phyloP scores from a whole-genome alignment of 2,113 vertebrate species.

The Himantopus leucocephalus region DNA sequence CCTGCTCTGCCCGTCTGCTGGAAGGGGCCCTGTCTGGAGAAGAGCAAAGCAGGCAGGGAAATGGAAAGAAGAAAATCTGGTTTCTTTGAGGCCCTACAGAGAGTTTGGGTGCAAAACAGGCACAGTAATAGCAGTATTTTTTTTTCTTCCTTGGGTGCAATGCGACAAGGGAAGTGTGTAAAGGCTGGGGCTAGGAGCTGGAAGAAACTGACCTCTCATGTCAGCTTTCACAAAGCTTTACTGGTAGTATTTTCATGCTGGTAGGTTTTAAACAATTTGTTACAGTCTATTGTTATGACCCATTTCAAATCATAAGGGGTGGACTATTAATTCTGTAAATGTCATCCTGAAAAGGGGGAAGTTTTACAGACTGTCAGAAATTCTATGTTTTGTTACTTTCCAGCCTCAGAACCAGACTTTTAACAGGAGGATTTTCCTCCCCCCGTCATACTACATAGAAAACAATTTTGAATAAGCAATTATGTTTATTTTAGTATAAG shows the following conservation, averaged over 20 bases:
- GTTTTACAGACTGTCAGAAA: not conserved
- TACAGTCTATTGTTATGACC: not conserved
- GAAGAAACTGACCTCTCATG: not conserved
- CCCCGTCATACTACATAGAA: not conserved
- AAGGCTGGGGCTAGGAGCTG: not conserved
- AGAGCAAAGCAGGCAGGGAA: not conserved
- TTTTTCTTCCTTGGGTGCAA: not conserved
- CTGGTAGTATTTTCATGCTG: not conserved
- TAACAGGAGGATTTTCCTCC: not conserved
- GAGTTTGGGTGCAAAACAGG: not conserved
- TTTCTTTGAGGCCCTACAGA: not conserved
- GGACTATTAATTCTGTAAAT: not conserved
- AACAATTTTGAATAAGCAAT: not conserved
- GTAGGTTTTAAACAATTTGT: not conserved
- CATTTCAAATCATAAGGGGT: not conserved
- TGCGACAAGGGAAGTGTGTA: accelerated
- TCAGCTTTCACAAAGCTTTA: not conserved
- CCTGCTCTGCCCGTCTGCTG: not conserved
- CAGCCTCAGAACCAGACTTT: not conserved
- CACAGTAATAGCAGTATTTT: not conserved
- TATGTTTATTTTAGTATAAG: not conserved
- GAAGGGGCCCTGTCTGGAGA: not conserved
- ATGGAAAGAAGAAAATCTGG: not conserved
- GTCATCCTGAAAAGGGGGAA: not conserved
- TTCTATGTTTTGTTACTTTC: not conserved